phyloP scores from a whole-genome alignment of 1,140 invertebrate species.

The Neuroterus valhalla region DNA sequence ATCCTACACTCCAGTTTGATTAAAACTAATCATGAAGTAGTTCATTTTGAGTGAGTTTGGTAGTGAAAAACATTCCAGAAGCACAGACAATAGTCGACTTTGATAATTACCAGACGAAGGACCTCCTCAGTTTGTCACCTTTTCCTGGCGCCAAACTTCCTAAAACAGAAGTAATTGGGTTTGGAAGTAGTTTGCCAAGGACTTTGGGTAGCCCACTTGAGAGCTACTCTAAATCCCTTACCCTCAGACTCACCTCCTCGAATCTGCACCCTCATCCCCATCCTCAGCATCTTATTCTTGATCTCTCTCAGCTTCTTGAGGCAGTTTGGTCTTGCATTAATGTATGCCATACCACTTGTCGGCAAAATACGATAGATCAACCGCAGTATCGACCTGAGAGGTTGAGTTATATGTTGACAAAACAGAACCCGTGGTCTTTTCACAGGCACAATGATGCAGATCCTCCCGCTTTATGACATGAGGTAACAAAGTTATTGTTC shows the following conservation, averaged over 20 bases:
- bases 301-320: constrained; percentile 39
- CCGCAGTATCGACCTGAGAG: not conserved
- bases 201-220: constrained; percentile 49
- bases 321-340: constrained; percentile 46
- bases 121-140: constrained; percentile 44
- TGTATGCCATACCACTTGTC: constrained; percentile 44
- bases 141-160: constrained; percentile 50
- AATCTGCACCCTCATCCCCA: constrained; percentile 42
- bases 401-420: constrained; percentile 6
- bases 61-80: constrained; percentile 17
- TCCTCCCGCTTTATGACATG: not conserved
- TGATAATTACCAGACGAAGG: constrained; percentile 16
- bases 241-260: constrained; percentile 36
- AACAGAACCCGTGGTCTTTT: not conserved
- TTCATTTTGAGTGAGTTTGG: not conserved
- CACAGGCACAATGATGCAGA: not conserved
- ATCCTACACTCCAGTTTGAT: too few relatives aligned
- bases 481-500: too few relatives aligned
- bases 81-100: constrained; percentile 2
- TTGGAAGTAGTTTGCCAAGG: constrained; percentile 55
- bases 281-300: constrained; percentile 38
- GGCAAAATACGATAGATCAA: constrained; percentile 37
- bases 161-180: constrained; percentile 55
- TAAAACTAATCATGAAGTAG: too few relatives aligned
- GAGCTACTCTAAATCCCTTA: constrained; percentile 49